Conservation (phyloP, 2,113 vertebrate species). For the Heliornis fulica region DNA sequence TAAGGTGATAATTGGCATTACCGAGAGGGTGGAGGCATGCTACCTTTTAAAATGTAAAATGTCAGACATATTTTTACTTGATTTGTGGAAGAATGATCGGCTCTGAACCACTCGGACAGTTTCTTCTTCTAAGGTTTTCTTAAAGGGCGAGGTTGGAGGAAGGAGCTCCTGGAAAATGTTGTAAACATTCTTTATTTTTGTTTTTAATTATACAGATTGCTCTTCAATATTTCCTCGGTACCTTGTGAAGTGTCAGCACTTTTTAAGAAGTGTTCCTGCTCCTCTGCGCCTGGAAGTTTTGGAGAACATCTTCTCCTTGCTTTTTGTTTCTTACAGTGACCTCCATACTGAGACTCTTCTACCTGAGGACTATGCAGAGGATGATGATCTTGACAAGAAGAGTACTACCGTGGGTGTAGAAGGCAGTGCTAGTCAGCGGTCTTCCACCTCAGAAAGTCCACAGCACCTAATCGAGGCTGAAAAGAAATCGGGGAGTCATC, state of each 20-base stretch:
- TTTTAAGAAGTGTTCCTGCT: constrained; percentile 82
- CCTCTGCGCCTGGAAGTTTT: constrained; percentile 90
- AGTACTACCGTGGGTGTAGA: neutral
- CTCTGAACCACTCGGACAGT: neutral
- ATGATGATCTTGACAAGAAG: constrained; percentile 65
- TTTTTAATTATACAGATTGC: constrained; percentile 69
- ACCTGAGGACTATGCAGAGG: constrained; percentile 71
- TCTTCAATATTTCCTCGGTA: constrained; percentile 80
- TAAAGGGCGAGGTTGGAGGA: neutral
- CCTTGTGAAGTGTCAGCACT: constrained; percentile 86
- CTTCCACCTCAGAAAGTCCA: constrained; percentile 61
- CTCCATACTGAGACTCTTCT: constrained; percentile 68
- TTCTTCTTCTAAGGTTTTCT: neutral
- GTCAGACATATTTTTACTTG: neutral
- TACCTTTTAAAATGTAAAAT: neutral
- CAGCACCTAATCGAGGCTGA: constrained; percentile 16
- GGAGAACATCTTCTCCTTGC: constrained; percentile 96
- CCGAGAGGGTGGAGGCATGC: neutral
- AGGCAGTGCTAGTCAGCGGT: neutral
- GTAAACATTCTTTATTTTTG: neutral
- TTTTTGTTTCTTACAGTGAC: constrained; percentile 88
- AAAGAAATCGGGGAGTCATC: constrained; percentile 11
- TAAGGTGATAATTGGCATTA: neutral
- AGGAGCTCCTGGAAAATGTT: neutral
- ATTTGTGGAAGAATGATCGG: neutral